phyloP scores from a whole-genome alignment of 2,797 vertebrate species.

The Spinus pinus region DNA sequence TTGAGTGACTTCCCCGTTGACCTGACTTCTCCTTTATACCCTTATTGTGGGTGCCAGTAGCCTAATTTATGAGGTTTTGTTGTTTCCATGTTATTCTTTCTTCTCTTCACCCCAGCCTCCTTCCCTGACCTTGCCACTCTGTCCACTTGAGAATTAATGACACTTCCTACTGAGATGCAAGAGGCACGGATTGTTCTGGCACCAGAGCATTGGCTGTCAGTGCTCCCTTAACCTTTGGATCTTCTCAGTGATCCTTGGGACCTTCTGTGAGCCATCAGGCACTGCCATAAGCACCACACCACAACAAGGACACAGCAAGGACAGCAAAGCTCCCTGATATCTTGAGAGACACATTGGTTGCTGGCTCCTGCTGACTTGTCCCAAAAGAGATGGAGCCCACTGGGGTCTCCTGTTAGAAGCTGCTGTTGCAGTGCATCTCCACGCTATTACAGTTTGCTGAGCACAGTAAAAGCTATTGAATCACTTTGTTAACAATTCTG shows the following conservation, averaged over 20 bases:
- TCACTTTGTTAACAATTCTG: slow-evolving; percentile 52
- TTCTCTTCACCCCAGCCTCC: neutral
- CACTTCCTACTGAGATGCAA: neutral
- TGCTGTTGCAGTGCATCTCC: neutral
- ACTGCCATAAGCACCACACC: neutral
- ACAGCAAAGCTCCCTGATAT: neutral
- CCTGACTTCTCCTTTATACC: neutral
- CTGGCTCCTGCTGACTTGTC: neutral
- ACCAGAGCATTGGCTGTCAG: neutral
- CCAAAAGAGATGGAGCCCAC: neutral
- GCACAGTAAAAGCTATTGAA: slow-evolving; percentile 49
- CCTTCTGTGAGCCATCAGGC: neutral
- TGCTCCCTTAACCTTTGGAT: neutral
- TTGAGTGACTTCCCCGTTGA: neutral
- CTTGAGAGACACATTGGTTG: neutral
- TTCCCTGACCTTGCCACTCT: neutral
- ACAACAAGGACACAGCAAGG: neutral
- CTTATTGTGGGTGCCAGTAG: neutral
- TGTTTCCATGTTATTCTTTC: neutral
- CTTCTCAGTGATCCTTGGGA: neutral
- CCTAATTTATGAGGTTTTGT: neutral
- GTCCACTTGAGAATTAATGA: neutral
- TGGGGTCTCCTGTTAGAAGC: accelerated
- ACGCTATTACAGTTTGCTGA: neutral
- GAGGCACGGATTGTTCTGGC: neutral